A percentile compares a stretch with the other conserved stretches of the same genome.
phyloP scores from a whole-genome alignment of 1,140 invertebrate species.

The Camponotus floridanus region DNA sequence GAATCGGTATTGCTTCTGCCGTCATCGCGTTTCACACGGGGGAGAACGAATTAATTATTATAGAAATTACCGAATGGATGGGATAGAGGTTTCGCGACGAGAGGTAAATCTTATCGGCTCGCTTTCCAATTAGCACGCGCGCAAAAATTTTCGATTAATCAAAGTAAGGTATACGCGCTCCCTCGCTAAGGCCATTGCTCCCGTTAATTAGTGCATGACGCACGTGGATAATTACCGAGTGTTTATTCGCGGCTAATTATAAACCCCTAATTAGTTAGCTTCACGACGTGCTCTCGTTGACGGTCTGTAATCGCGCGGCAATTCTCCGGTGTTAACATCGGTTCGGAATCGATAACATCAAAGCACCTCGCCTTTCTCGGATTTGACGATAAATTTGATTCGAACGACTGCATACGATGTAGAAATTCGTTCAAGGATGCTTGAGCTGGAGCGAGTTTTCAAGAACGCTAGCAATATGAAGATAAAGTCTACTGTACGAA shows the following conservation, averaged over 20 bases:
- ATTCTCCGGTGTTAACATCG: slow-evolving; percentile 55
- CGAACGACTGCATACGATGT: not conserved
- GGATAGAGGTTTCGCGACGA: not conserved
- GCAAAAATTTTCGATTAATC: slow-evolving; percentile 66
- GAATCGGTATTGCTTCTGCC: not conserved
- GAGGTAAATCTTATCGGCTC: slow-evolving; percentile 35
- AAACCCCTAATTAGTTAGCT: slow-evolving; percentile 67
- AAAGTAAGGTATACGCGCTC: slow-evolving; percentile 46
- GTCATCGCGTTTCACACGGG: not conserved
- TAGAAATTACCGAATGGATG: not conserved
- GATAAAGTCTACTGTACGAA: not conserved
- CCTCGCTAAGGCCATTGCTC: slow-evolving; percentile 52
- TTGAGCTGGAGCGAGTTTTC: not conserved
- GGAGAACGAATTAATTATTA: slow-evolving; percentile 12
- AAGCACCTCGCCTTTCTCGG: slow-evolving; percentile 6
- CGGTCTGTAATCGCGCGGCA: slow-evolving; percentile 33
- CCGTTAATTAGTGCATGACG: slow-evolving; percentile 69
- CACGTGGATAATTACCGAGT: slow-evolving; percentile 46
- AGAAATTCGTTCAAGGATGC: not conserved
- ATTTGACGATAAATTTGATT: slow-evolving; percentile 8
- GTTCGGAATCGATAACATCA: slow-evolving; percentile 40
- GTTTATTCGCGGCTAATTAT: slow-evolving; percentile 68
- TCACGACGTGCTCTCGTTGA: not conserved
- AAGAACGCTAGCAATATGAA: not conserved
- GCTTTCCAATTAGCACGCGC: slow-evolving; percentile 62